Conservation (phyloP, 2,797 vertebrate species). For the Chiloscyllium punctatum region DNA sequence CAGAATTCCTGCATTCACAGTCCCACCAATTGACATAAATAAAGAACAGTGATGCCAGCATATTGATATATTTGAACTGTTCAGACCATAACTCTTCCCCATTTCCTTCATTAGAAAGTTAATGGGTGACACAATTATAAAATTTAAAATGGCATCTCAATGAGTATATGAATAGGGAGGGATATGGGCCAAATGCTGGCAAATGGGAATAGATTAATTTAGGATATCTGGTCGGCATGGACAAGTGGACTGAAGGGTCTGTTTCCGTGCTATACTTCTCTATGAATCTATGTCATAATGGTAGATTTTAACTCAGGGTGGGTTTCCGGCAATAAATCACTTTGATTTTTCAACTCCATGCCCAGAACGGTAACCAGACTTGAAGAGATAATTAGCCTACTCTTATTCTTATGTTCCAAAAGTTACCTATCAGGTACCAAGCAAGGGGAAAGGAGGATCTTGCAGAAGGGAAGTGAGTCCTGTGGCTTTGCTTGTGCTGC, state of each 20-base stretch:
- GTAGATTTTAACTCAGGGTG: background rate
- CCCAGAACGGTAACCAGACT: background rate
- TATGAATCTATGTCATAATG: background rate
- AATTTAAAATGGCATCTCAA: too few relatives aligned
- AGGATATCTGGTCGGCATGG: too few relatives aligned
- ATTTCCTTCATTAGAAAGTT: background rate
- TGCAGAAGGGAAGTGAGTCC: background rate
- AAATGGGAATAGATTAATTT: too few relatives aligned
- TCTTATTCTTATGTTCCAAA: background rate
- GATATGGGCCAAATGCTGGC: too few relatives aligned
- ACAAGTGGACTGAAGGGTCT: too few relatives aligned
- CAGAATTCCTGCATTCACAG: background rate
- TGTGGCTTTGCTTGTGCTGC: background rate
- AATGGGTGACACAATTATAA: background rate
- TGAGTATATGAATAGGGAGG: too few relatives aligned
- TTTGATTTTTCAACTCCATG: background rate
- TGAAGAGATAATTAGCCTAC: background rate
- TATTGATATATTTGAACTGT: background rate
- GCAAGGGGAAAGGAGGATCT: background rate
- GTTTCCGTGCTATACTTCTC: too few relatives aligned
- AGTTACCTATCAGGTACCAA: background rate
- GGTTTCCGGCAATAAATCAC: background rate
- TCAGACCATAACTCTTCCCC: background rate
- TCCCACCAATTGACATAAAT: background rate
- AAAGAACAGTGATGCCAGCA: background rate